Evolutionary conservation across 2,113 vertebrate species (phyloP).

Genomic region (Ia io): DNA sequence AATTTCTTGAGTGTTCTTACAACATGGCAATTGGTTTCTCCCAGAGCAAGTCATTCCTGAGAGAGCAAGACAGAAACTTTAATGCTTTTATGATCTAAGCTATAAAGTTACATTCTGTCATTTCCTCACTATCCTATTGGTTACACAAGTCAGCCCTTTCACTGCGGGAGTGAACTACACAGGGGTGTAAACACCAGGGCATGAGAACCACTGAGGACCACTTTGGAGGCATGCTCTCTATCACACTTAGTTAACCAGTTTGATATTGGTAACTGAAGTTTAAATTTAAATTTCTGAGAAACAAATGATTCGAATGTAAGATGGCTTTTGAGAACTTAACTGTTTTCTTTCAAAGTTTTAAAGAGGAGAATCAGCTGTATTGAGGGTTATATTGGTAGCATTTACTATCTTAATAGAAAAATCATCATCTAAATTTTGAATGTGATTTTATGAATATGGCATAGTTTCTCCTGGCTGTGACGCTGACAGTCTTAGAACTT

Average conservation of each 20-base stretch:
- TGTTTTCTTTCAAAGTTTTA: background rate
- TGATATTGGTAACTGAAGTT: background rate
- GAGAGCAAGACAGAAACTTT: background rate
- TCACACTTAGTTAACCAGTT: background rate
- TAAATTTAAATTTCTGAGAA: conserved; percentile 31
- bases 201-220: background rate
- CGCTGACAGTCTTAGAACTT: background rate
- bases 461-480: background rate
- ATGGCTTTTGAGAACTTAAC: background rate
- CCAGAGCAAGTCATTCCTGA: background rate
- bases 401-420: background rate
- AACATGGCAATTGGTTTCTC: background rate
- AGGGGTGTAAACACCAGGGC: background rate
- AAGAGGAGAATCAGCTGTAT: background rate
- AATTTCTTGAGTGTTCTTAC: background rate
- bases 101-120: background rate
- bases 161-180: background rate
- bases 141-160: background rate
- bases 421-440: background rate
- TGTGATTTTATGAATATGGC: background rate
- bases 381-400: background rate
- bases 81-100: background rate
- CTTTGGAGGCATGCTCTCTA: background rate
- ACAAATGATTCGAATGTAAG: background rate
- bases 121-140: background rate